Percentiles rank a stretch among this genome's conserved stretches.
These are phyloP conservation scores for Idaea biselata DNA, from an alignment of 2,888 invertebrate genomes.

Conservation along the genomic window DNA sequence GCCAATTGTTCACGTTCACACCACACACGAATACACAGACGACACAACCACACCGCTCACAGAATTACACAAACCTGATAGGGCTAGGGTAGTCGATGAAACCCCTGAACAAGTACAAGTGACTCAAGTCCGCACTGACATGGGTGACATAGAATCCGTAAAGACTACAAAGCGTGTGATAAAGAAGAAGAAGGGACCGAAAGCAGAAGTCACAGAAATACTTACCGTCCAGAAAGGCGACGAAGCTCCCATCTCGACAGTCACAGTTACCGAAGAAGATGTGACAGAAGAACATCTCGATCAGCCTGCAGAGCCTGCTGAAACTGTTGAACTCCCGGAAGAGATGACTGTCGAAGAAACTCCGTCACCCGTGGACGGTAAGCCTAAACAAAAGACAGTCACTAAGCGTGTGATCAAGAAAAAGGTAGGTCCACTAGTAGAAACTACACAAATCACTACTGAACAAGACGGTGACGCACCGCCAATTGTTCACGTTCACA, in stretches of 20 bases:
- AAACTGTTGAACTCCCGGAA: conserved; percentile 33
- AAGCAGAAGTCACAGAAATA: conserved; percentile 33
- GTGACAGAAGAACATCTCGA: neutral
- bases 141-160: neutral
- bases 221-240: conserved; percentile 16
- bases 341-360: conserved; percentile 23
- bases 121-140: conserved; percentile 1
- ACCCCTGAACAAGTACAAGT: conserved; percentile 1
- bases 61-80: conserved; percentile 29
- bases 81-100: conserved; percentile 25
- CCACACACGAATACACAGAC: conserved; percentile 40
- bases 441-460: conserved; percentile 47
- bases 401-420: conserved; percentile 37
- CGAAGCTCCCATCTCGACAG: neutral
- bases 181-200: conserved; percentile 36
- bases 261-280: neutral
- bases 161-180: conserved; percentile 2
- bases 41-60: conserved; percentile 25
- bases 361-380: conserved; percentile 30
- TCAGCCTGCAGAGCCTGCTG: neutral
- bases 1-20: conserved; percentile 30
- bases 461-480: conserved; percentile 26
- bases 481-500: conserved; percentile 10
- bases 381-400: conserved; percentile 35
- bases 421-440: conserved; percentile 47